These are phyloP conservation scores for Mythimna vitellina DNA, from an alignment of 2,888 invertebrate species.

Conservation along the genomic window DNA sequence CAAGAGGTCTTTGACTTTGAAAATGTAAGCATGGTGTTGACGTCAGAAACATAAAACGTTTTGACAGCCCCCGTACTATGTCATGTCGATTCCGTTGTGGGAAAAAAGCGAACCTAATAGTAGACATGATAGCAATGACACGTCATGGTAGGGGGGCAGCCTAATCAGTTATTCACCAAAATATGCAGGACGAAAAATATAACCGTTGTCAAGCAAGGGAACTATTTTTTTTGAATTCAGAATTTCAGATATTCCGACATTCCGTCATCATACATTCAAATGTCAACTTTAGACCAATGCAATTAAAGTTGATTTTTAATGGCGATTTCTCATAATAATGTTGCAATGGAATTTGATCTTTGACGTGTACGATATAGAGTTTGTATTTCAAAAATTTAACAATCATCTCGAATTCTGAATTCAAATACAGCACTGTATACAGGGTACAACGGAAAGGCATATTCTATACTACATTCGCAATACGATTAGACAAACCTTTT, in stretches of 20 bases:
- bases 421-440: background rate
- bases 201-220: background rate
- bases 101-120: too few relatives aligned
- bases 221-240: slow-evolving; percentile 4
- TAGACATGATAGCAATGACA: too few relatives aligned
- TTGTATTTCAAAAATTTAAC: background rate
- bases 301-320: background rate
- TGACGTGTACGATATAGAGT: background rate
- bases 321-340: background rate
- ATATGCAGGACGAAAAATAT: background rate
- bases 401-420: slow-evolving; percentile 1
- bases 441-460: too few relatives aligned
- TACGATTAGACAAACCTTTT: too few relatives aligned
- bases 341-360: background rate
- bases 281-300: background rate
- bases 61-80: too few relatives aligned
- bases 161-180: background rate
- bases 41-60: too few relatives aligned
- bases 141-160: too few relatives aligned
- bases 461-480: too few relatives aligned
- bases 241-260: background rate
- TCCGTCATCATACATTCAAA: background rate
- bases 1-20: too few relatives aligned
- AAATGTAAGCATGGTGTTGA: too few relatives aligned
- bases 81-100: too few relatives aligned